phyloP scores from a whole-genome alignment of 2,797 vertebrate genomes.

The Manis pentadactyla region DNA sequence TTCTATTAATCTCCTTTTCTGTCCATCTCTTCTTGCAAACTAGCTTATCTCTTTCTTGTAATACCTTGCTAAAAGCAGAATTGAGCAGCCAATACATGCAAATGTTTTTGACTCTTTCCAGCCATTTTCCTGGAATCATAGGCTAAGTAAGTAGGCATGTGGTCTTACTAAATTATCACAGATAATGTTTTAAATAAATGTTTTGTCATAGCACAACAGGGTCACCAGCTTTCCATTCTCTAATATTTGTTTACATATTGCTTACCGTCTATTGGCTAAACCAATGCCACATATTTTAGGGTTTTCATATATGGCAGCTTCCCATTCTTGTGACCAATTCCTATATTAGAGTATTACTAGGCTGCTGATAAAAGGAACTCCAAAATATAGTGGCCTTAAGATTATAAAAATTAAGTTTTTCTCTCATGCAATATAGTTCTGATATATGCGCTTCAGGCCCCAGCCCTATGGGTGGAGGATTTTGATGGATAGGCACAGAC shows the following conservation, averaged over 20 bases:
- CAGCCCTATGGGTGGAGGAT: not conserved
- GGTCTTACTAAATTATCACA: not conserved
- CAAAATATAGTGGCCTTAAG: not conserved
- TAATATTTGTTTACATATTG: not conserved
- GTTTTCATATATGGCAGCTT: not conserved
- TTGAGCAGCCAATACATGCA: not conserved
- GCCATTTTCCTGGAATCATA: conserved; percentile 2
- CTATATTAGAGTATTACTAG: not conserved
- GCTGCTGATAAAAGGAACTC: not conserved
- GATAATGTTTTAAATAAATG: not conserved
- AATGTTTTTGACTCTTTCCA: conserved; percentile 5
- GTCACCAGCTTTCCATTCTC: not conserved
- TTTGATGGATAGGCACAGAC: not conserved
- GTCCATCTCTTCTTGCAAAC: not conserved
- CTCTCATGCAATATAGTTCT: not conserved
- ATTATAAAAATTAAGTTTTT: not conserved
- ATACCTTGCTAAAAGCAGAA: conserved; percentile 20
- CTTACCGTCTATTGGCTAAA: not conserved
- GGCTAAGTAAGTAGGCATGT: not conserved
- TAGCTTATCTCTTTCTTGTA: conserved; percentile 9
- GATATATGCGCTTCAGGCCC: not conserved
- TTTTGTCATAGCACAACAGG: not conserved
- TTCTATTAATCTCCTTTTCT: conserved; percentile 13
- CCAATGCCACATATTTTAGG: not conserved
- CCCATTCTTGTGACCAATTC: not conserved